phyloP scores from a whole-genome alignment of 1,140 invertebrate genomes.

The Papilio polytes region DNA sequence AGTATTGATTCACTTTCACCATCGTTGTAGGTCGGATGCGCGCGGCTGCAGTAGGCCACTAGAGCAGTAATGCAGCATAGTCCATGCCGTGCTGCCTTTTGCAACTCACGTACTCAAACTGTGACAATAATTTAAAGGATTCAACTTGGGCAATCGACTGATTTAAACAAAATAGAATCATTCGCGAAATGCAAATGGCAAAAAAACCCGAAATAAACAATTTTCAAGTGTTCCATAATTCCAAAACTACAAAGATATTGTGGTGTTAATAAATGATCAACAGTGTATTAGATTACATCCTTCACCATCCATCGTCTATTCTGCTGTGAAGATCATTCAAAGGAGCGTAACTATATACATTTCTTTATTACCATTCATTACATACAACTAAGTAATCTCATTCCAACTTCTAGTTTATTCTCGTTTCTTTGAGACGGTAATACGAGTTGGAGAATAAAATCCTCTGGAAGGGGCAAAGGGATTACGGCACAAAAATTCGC shows the following conservation, averaged over 20 bases:
- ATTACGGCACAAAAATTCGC: conserved; percentile 51
- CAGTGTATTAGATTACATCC: background rate
- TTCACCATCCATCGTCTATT: conserved; percentile 45
- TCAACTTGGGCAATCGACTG: conserved; percentile 27
- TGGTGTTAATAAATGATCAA: background rate
- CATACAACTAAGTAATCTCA: background rate
- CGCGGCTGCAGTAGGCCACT: conserved; percentile 80
- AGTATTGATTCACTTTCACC: conserved; percentile 81
- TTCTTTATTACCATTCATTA: background rate
- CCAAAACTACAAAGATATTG: background rate
- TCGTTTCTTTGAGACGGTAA: conserved; percentile 59
- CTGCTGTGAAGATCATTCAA: conserved; percentile 34
- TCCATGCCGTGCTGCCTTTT: conserved; percentile 64
- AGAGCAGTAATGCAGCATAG: conserved; percentile 71
- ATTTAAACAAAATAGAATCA: background rate
- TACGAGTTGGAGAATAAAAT: conserved; percentile 60
- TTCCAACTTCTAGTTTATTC: conserved; percentile 47
- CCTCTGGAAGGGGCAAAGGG: conserved; percentile 63
- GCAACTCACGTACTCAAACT: conserved; percentile 58
- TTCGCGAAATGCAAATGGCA: too few species aligned
- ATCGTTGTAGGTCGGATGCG: conserved; percentile 78
- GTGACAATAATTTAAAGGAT: conserved; percentile 26
- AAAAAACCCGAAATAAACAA: too few species aligned
- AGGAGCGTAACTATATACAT: conserved; percentile 38
- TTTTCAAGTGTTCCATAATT: background rate